phyloP scores from a whole-genome alignment of 2,888 invertebrate genomes.

The Craniophora ligustri region DNA sequence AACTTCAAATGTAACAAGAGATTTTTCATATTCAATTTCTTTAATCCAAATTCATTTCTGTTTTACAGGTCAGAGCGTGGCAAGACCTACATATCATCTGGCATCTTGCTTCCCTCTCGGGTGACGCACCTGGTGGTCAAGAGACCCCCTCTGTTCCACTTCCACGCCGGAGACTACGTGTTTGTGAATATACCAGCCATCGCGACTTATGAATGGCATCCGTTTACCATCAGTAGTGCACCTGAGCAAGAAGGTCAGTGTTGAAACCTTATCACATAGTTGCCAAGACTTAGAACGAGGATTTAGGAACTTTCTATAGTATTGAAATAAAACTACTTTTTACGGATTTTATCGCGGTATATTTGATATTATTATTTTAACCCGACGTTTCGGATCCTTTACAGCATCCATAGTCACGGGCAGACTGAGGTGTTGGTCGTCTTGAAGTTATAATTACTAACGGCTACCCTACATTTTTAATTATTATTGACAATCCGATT shows the following conservation, averaged over 20 bases:
- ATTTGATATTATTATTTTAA: no score
- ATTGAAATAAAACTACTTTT: no score
- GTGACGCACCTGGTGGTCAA: slow-evolving; percentile 97
- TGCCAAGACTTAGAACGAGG: no score
- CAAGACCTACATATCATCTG: slow-evolving; percentile 96
- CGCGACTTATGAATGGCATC: slow-evolving; percentile 98
- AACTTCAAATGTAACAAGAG: no score
- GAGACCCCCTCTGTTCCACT: slow-evolving; percentile 95
- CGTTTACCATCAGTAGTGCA: slow-evolving; percentile 98
- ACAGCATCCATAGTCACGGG: no score
- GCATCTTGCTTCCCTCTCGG: slow-evolving; percentile 94
- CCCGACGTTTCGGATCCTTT: no score
- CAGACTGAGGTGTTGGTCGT: no score
- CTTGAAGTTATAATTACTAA: no score
- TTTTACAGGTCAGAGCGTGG: slow-evolving; percentile 91
- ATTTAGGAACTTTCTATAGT: no score
- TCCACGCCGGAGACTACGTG: slow-evolving; percentile 97
- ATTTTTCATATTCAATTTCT: neutral
- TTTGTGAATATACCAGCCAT: slow-evolving; percentile 97
- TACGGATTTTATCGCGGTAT: no score
- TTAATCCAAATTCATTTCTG: neutral
- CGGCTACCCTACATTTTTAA: no score
- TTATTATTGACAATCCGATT: no score
- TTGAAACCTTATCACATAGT: neutral
- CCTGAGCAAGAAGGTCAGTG: slow-evolving; percentile 95